Conservation (phyloP, 2,888 invertebrate genomes). For the Drosophila neotestacea region DNA sequence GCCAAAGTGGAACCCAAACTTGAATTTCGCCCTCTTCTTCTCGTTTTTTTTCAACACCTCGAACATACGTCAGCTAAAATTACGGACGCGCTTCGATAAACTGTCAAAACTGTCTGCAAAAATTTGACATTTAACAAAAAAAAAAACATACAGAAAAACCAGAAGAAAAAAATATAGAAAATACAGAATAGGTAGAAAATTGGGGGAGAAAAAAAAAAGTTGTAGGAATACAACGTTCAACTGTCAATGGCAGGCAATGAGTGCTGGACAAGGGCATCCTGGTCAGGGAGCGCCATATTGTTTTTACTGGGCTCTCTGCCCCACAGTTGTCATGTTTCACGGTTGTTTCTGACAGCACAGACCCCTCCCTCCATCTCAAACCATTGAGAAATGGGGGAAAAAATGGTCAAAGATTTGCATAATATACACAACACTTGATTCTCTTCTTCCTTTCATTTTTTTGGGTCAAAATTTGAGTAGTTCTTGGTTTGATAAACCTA, state of each 20-base stretch:
- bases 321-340: slow-evolving; percentile 74
- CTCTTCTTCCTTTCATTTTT: slow-evolving; percentile 32
- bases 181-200: slow-evolving; percentile 36
- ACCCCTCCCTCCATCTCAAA: slow-evolving; percentile 7
- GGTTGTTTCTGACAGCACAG: slow-evolving; percentile 72
- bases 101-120: slow-evolving; percentile 80
- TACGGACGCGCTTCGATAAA: slow-evolving; percentile 78
- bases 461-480: slow-evolving; percentile 64
- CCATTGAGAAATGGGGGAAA: slow-evolving; percentile 6
- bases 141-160: slow-evolving; percentile 26
- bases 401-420: slow-evolving; percentile 72
- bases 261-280: slow-evolving; percentile 43
- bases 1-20: slow-evolving; percentile 31
- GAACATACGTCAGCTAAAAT: slow-evolving; percentile 77
- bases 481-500: slow-evolving; percentile 72
- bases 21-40: slow-evolving; percentile 11
- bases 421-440: slow-evolving; percentile 75
- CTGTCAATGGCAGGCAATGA: slow-evolving; percentile 73
- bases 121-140: slow-evolving; percentile 71
- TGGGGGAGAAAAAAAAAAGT: slow-evolving; percentile 34
- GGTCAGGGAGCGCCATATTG: slow-evolving; percentile 70
- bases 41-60: slow-evolving; percentile 62
- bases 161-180: slow-evolving; percentile 27
- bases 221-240: slow-evolving; percentile 69
- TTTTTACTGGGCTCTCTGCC: slow-evolving; percentile 66